Base-by-base conservation (phyloP, 2,113 vertebrate species). In the Eudyptes chrysolophus region DNA sequence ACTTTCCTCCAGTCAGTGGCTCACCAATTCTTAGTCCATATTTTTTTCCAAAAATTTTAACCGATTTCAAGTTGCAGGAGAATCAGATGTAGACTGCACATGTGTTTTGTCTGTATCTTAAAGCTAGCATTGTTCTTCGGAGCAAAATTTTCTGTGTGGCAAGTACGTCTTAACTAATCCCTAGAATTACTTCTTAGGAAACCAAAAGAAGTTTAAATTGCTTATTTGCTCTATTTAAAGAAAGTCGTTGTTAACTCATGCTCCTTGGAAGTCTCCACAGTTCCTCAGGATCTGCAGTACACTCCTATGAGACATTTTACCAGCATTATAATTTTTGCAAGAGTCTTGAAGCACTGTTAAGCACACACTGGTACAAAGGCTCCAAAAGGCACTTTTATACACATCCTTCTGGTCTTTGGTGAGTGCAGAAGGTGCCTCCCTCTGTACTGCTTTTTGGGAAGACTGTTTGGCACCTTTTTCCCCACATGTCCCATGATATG, bases 401-500 rank as follows among this genome's bases (percentile, higher is more conserved):
- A 49, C 17, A 46, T 19, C 34, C 8, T 62, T 65, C 36, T 29
- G 15, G 11, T 52, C 46, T 87, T 55, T 11, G 55, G 13, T 29
- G n/a, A n/a, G 19, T 21, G 68, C 51, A 81, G 36, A 57, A 80
- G 9, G 19, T 65, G 19, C 34, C 7, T 30, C 13, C n/a, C 20
- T 60, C 34, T 27, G 10, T 51, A 48, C 11, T 10, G 22, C 9
- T 75, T 65, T 86, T 70, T 66, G 5, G 16, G 12, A 89, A 80
- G 4, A 77, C 6, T 1, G 3, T 22, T n/a, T 48, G 60, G 61
- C 17, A 55, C 10, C 3, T 75, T 76, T 82, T 9, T 4, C 2
- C 57, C 20, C 0, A 46, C 0, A 42, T 42, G 6, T 27, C 18
- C 29, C 64, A 64, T 16, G 20, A 29, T 10, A 24, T 0, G 2